Evolutionary conservation across 2,888 invertebrate species (phyloP), one percentile per base, ranked within the genome.

Genomic region (Acronicta aceris): DNA sequence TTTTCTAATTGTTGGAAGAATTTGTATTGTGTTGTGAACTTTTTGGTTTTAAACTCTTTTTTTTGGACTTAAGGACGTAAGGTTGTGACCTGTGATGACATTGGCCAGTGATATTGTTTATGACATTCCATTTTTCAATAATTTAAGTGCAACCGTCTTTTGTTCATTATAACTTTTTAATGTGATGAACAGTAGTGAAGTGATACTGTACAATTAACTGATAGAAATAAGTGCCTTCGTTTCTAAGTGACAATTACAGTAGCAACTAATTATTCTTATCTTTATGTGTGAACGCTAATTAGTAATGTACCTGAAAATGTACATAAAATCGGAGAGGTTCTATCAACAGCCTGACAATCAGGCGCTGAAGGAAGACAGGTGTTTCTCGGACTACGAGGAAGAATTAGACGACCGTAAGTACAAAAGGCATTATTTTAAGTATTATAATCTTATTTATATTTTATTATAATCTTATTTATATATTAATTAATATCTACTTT

Each of bases 271-370:
- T 40, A 33, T 30, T 17, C 21, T 42, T 49, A 15, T 45, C 25
- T 58, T 12, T 71, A 60, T 69, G 60, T 61, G 70, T 65, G 43
- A 65, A 56, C n/a, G 15, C 65, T 40, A 60, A 60, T 54, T 59
- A 54, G 90, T 84, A 81, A 92, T 94, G 93, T 93, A 90, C 88
- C 79, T 93, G 27, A 92, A 93, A 85, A 93, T 93, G 93, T 93
- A 92, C 75, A 93, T 93, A 58, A 93, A 93, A 83, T 89, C 93
- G 64, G 93, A 94, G 74, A 85, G 92, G 79, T 94, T 94, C 61
- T 93, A 92, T 70, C 92, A 90, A 77, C 89, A 90, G 71, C 90
- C 90, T 38, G 89, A 91, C 57, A 89, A 85, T 57, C 91, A 89
- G 80, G 68, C 81, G n/a, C 79, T 90, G 64, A 90, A 90, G 67